phyloP scores from a whole-genome alignment of 2,888 invertebrate genomes.

The Keiferia lycopersicella region DNA sequence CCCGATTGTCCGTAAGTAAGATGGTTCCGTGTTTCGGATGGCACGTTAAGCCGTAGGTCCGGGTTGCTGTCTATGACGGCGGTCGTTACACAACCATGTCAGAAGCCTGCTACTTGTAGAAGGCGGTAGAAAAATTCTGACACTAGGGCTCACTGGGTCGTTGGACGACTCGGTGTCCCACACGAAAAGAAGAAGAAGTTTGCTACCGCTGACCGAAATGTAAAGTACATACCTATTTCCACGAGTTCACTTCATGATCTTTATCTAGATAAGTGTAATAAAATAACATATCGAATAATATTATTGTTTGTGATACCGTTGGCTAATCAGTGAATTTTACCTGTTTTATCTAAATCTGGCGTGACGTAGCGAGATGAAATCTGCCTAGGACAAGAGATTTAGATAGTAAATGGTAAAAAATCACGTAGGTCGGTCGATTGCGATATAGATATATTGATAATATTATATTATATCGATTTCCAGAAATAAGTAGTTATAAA shows the following conservation, averaged over 20 bases:
- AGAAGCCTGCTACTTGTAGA: too few species aligned
- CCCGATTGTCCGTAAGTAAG: too few species aligned
- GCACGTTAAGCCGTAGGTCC: too few species aligned
- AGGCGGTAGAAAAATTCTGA: too few species aligned
- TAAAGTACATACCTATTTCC: neutral
- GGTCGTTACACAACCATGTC: too few species aligned
- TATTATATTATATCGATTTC: neutral
- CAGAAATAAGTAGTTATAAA: neutral
- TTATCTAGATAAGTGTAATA: neutral
- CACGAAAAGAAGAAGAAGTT: too few species aligned
- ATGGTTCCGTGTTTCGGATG: too few species aligned
- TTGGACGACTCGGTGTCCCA: too few species aligned
- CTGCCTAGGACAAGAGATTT: neutral
- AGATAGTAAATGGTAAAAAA: slow-evolving; percentile 8
- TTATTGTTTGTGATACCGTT: neutral
- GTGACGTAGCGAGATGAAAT: slow-evolving; percentile 3
- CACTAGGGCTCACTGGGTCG: too few species aligned
- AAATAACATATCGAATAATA: neutral
- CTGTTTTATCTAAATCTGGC: neutral
- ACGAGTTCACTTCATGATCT: slow-evolving; percentile 2
- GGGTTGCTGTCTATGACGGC: too few species aligned
- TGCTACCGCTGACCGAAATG: neutral
- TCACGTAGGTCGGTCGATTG: neutral
- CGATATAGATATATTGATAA: neutral
- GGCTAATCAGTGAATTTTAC: neutral